Evolutionary conservation across 2,888 invertebrate genomes (phyloP).

Genomic region (Drosophila histrio): DNA sequence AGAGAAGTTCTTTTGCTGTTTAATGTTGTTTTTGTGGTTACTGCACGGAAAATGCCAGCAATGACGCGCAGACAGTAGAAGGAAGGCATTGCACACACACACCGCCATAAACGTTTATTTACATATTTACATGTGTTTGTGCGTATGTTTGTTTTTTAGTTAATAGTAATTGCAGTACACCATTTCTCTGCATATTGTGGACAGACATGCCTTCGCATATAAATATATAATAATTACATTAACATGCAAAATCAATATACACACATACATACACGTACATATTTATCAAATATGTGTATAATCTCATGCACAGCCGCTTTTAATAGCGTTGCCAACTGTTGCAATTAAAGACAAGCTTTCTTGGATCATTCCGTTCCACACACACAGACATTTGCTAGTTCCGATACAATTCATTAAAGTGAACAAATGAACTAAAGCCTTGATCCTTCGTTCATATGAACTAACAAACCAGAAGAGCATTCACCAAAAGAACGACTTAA

Average conservation of each 20-base stretch:
- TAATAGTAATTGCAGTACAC: conserved; percentile 12
- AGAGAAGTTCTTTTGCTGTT: conserved; percentile 7
- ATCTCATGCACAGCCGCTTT: background rate
- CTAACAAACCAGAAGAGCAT: background rate
- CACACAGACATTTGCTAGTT: background rate
- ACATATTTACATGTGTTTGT: conserved; percentile 12
- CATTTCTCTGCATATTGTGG: conserved; percentile 32
- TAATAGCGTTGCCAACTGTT: conserved; percentile 50
- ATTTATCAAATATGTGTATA: background rate
- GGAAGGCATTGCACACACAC: conserved; percentile 19
- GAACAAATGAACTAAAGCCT: background rate
- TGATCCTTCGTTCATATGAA: no score
- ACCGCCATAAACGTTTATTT: no score
- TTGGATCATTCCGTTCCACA: background rate
- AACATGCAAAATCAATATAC: background rate
- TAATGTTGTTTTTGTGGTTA: conserved; percentile 30
- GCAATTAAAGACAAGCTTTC: conserved; percentile 23
- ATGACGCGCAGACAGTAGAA: conserved; percentile 28
- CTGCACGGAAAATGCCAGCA: conserved; percentile 47
- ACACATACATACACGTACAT: background rate
- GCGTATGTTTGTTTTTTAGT: conserved; percentile 13
- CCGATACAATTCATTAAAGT: background rate
- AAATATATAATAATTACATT: conserved; percentile 20
- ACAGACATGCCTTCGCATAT: conserved; percentile 14
- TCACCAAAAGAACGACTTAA: background rate